A percentile compares a stretch with the other conserved stretches of the same genome.
These are phyloP conservation scores for Drymodes brunneopygia DNA, from an alignment of 2,113 vertebrate genomes.

Conservation along the genomic window DNA sequence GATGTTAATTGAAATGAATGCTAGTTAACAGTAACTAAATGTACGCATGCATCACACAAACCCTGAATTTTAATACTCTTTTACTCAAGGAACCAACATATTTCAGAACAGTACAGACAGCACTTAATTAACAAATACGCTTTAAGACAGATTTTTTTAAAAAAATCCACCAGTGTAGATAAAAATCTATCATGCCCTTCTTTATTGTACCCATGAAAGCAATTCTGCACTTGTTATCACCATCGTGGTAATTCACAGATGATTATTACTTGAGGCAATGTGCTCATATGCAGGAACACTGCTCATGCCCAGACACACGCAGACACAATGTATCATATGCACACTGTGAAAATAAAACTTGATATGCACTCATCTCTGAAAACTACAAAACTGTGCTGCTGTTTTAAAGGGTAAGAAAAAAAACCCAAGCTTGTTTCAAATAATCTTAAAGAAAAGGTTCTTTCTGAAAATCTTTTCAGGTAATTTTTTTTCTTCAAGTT, in stretches of 20 bases:
- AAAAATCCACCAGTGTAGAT: not conserved
- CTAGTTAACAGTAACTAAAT: not conserved
- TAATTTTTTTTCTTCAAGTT: not conserved
- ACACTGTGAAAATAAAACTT: not conserved
- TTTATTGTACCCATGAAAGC: not conserved
- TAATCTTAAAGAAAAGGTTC: not conserved
- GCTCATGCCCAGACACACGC: accelerated
- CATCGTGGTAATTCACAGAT: not conserved
- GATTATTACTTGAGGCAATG: not conserved
- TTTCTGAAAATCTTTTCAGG: not conserved
- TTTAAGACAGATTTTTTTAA: not conserved
- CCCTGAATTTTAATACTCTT: not conserved
- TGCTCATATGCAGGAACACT: not conserved
- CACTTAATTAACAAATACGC: not conserved
- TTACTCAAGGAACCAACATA: not conserved
- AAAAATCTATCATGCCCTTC: not conserved
- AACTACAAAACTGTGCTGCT: not conserved
- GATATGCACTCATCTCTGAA: not conserved
- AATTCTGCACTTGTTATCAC: not conserved
- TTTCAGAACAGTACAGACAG: not conserved
- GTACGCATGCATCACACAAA: not conserved
- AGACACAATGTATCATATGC: not conserved
- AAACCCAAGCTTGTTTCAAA: not conserved
- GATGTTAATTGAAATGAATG: not conserved
- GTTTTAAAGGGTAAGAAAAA: not conserved